phyloP scores from a whole-genome alignment of 2,797 vertebrate genomes.

The Astyanax mexicanus region DNA sequence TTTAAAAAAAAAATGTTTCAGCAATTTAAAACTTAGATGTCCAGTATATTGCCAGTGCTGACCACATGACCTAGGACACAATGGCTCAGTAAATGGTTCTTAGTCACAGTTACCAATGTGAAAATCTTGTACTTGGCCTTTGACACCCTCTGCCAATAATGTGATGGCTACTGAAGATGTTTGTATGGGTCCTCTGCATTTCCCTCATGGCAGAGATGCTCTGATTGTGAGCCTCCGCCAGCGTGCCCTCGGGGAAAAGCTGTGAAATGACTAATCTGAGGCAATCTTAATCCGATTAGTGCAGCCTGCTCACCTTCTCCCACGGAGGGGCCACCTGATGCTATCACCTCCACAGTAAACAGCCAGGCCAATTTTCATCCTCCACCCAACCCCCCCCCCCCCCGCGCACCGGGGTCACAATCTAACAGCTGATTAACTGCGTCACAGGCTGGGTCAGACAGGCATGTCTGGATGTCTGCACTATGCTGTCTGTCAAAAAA shows the following conservation, averaged over 20 bases:
- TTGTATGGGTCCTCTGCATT: not conserved
- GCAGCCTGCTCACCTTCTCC: conserved; percentile 31
- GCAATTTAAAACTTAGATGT: not conserved
- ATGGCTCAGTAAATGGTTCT: not conserved
- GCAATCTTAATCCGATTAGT: conserved; percentile 59
- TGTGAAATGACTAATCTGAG: conserved; percentile 52
- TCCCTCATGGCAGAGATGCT: conserved; percentile 15
- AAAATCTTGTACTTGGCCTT: not conserved
- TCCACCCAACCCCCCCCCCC: not conserved
- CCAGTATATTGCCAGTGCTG: not conserved
- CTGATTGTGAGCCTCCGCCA: conserved; percentile 31
- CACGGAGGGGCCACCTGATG: conserved; percentile 49
- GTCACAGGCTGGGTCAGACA: conserved; percentile 20
- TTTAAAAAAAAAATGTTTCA: not conserved
- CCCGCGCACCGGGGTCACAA: not conserved
- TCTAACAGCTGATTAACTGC: conserved; percentile 13
- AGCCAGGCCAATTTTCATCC: conserved; percentile 43
- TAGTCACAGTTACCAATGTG: not conserved
- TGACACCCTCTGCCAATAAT: not conserved
- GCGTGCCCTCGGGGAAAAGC: conserved; percentile 24
- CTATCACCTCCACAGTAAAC: conserved; percentile 56
- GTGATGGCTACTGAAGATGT: conserved; percentile 4
- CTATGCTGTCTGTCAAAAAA: not conserved
- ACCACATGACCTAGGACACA: not conserved
- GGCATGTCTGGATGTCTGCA: conserved; percentile 8